Evolutionary conservation across 2,113 vertebrate genomes (phyloP).

Genomic region (Aleadryas rufinucha): DNA sequence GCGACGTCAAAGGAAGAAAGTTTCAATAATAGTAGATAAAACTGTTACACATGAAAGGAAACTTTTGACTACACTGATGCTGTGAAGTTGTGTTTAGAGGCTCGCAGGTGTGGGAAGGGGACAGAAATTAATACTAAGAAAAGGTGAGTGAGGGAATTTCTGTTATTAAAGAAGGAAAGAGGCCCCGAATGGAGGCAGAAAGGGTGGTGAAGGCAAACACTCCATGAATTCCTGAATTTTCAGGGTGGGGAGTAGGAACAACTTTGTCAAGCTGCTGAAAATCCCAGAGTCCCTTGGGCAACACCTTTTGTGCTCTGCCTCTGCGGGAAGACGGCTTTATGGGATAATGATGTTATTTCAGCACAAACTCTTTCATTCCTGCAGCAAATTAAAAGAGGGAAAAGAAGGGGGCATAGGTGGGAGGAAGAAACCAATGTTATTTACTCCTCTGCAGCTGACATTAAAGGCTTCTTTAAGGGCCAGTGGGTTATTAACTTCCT

Average conservation of each 20-base stretch:
- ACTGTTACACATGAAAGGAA: neutral
- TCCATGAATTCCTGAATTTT: neutral
- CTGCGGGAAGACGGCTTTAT: neutral
- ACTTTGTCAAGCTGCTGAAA: neutral
- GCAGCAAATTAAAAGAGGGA: slow-evolving; percentile 30
- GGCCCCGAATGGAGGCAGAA: neutral
- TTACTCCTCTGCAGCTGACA: slow-evolving; percentile 61
- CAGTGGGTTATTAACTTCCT: slow-evolving; percentile 72
- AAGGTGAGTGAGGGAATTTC: neutral
- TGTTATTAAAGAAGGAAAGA: neutral
- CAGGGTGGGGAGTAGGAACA: neutral
- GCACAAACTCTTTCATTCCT: slow-evolving; percentile 32
- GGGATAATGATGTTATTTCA: slow-evolving; percentile 65
- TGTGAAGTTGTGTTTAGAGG: slow-evolving; percentile 11
- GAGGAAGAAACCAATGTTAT: slow-evolving; percentile 27
- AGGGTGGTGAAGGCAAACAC: neutral
- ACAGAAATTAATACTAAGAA: neutral
- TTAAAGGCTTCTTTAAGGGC: slow-evolving; percentile 64
- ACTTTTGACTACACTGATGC: neutral
- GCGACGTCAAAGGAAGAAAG: neutral
- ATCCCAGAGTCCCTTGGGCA: neutral
- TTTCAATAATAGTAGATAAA: neutral
- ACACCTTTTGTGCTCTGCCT: neutral
- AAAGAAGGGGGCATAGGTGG: neutral
- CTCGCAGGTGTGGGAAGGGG: neutral